Base-by-base conservation (phyloP, 1,140 invertebrate genomes). In the Hylaeus volcanicus region DNA sequence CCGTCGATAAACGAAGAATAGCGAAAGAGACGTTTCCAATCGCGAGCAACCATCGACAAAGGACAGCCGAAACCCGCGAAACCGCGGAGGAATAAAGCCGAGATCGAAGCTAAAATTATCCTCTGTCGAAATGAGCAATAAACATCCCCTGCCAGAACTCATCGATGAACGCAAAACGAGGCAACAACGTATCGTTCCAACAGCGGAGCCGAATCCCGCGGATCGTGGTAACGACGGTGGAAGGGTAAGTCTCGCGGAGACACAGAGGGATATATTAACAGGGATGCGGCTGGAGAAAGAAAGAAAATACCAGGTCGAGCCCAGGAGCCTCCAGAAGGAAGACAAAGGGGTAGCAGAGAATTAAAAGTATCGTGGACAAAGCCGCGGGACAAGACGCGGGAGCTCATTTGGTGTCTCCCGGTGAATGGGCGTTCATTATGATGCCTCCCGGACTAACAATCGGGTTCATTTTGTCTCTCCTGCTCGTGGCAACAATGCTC, bases 321-420 rank as follows among this genome's bases (percentile, higher is more conserved):
- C 70, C 63, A 74, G 84, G 73, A 79, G 79, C 66, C 64, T 75
- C 71, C 66, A 61, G 69, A 68, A 81, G 69, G 77, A 83, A 83
- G 80, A 89, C 85, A 89, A 88, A 87, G 82, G 72, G 84, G 12
- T 87, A 90, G 84, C 86, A 90, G 89, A 91, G 90, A 91, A 90
- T 92, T 91, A 92, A 92, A 92, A 92, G 91, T 92, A 92, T 91
- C 89, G 88, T 89, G 91, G 88, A 92, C 90, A 92, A 91, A 91
- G 90, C 83, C 85, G 75, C 88, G 89, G 85, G 84, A 91, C 90
- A 92, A 91, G 91, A 91, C 88, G 88, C 89, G 85, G 91, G 85
- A 91, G 90, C 91, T 92, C 91, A 92, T 92, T 92, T 92, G 91
- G 90, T 91, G 90, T 92, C 89, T 91, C 83, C 74, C 80, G 79